Conservation (phyloP, 2,888 invertebrate genomes). For the Ypsolopha scabrella region DNA sequence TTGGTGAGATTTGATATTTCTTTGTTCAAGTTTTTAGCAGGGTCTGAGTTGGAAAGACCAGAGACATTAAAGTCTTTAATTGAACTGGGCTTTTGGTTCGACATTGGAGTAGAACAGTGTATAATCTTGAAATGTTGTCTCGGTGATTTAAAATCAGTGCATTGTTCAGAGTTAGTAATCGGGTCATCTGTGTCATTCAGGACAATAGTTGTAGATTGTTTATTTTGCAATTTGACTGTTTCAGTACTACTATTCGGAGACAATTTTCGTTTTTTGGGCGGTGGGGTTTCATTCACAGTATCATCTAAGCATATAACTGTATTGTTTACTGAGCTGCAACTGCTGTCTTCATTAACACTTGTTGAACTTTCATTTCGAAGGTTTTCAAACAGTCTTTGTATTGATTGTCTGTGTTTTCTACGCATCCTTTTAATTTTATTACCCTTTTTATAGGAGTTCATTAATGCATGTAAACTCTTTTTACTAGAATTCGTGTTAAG, state of each 20-base stretch:
- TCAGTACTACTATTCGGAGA: not conserved
- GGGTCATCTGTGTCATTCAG: no score
- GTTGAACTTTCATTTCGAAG: not conserved
- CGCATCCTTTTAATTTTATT: not conserved
- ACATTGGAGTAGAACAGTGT: conserved; percentile 13
- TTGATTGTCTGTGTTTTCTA: conserved; percentile 1
- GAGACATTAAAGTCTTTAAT: conserved; percentile 8
- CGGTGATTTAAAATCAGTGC: not conserved
- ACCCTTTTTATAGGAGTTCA: not conserved
- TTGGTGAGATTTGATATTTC: conserved; percentile 28
- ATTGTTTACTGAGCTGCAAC: not conserved
- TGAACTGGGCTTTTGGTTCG: conserved; percentile 37
- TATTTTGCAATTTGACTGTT: not conserved
- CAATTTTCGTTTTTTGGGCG: not conserved
- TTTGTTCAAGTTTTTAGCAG: conserved; percentile 16
- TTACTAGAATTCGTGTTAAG: not conserved
- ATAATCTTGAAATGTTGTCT: not conserved
- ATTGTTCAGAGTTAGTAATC: not conserved
- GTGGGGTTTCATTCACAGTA: not conserved
- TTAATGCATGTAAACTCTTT: not conserved
- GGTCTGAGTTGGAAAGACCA: conserved; percentile 6
- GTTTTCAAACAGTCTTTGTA: not conserved
- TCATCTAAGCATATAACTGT: conserved; percentile 1
- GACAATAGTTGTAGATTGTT: not conserved
- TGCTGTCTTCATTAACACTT: not conserved